Evolutionary conservation across 2,888 invertebrate genomes (phyloP), one percentile per base, ranked within the genome.

Genomic region (Beris morrisii): DNA sequence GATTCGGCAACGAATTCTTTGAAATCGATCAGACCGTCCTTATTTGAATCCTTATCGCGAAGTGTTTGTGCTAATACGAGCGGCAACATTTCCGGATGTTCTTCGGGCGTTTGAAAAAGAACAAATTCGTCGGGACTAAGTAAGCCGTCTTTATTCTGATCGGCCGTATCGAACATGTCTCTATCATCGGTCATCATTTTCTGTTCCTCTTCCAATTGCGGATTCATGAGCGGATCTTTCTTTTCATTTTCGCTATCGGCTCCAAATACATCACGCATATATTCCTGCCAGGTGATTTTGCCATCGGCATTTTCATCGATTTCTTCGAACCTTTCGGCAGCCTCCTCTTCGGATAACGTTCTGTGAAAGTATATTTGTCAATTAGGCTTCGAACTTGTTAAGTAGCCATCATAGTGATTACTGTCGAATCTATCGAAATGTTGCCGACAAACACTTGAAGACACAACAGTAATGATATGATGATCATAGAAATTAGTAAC

Each of bases 51-150:
- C 79, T 93, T 93, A 70, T 95, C 94, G 3, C 86, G 82, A 73
- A 98, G 82, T 0, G 93, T 91, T 81, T 95, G 93, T 73, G 90
- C 84, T 70, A 93, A 78, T 53, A 95, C 86, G 71, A 88, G 82
- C 13, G 88, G 87, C 71, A 91, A 83, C 97, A 98, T 97, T 75
- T 87, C 85, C 38, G 88, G 88, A 79, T 93, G 91, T 78, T 97
- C 96, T 81, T 97, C 96, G 0, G 99, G 98, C 79, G 94, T 95
- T 54, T 92, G 88, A 80, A 97, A 98, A 28, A 91, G 86, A 71
- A 90, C 83, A 82, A 93, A 97, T 80, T 99, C 98, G 2, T 86
- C 82, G 2, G 84, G 75, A 73, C 88, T 86, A 59, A 99, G 83
- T 43, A 83, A 79, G 0, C 90, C 91, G 80, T 99, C 95, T 15